Base-by-base conservation (phyloP, 2,113 vertebrate genomes). In the Choloepus hoffmanni region DNA sequence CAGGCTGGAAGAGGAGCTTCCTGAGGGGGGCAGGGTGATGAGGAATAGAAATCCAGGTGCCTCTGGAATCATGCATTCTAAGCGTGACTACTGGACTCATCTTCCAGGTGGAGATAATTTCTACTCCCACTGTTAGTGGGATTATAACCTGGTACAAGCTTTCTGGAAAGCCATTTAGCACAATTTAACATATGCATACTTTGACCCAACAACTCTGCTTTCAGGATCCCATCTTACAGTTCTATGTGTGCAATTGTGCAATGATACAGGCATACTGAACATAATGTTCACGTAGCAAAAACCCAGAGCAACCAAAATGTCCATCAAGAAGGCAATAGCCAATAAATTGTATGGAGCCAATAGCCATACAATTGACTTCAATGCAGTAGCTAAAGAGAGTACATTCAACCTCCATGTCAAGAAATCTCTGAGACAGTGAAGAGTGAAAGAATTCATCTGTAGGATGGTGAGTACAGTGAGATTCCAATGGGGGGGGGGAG, bases 291-390 rank as follows among this genome's bases (percentile, higher is more conserved):
- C 1, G 30, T 1, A 23, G 40, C 55, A 58, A 63, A 63, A 43
- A 58, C 18, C 5, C 43, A 33, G 30, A 84, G 62, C 50, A 48
- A 70, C 48, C 3, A 0, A 43, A 76, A 43, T 10, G 16, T 68
- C 85, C n/a, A 14, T 12, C 19, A 40, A 53, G 40, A 88, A 10
- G n/a, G 65, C 14, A 50, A 55, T 0, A 43, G 74, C 13, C 79
- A 68, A n/a, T 1, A 14, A 72, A n/a, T 0, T 6, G 5, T 1
- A 7, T 5, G 60, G 30, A 23, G 8, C 67, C 21, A 11, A 16
- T 0, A 53, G 74, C 30, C 5, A 14, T 0, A 43, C 1, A 0
- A 77, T 0, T 50, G 92, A 2, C 9, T 1, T n/a, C 45, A 24
- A 24, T 8, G n/a, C 5, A 21, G 48, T 55, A 72, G 24, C 23